Base-by-base conservation (phyloP, 2,113 vertebrate species). In the Antechinus flavipes region DNA sequence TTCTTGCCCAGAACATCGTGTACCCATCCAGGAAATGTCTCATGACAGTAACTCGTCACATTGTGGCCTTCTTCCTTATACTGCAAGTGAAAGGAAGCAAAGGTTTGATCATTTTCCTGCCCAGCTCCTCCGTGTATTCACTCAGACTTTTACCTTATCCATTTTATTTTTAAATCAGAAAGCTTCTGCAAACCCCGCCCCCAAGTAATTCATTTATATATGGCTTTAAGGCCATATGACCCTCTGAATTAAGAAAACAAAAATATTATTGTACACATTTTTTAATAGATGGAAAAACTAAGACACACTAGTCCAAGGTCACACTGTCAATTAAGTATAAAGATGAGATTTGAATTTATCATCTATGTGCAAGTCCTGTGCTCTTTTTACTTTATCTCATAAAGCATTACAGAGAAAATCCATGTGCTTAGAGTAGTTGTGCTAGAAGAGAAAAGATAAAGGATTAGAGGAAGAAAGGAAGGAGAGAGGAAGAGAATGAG, bases 1-100 rank as follows among this genome's bases (percentile, higher is more conserved):
- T 99, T 99, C 95, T 97, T 98, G 24, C 99, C 99, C 97, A 99
- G 98, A 1, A 99, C 99, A 89, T 99, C 99, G 55, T 99, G 99
- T 2, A 99, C 99, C 99, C 99, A 99, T 54, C 99, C 99, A 0
- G 99, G 98, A 4, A 99, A 95, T 0, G 99, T 99, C 97, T 99
- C 99, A 14, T 99, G 98, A 97, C 99, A 99, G 95, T 99, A 99
- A 96, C 99, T 99, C 96, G 99, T 99, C 89, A 99, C 99, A 25
- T 98, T 98, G 0, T 61, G 22, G 27, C 99, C 99, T 2, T 99
- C 98, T 55, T 98, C 35, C 97, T 99, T 98, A 98, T 99, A 99
- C 99, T 99, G 98, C 8, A 98, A 98, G 56, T 47, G 8, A 90
- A 94, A 27, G 27, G 56, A 55, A 93, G 52, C 1, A 47, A 92